Percentiles rank a stretch among this genome's conserved stretches.
phyloP scores from a whole-genome alignment of 2,797 vertebrate species.

The Choloepus didactylus region DNA sequence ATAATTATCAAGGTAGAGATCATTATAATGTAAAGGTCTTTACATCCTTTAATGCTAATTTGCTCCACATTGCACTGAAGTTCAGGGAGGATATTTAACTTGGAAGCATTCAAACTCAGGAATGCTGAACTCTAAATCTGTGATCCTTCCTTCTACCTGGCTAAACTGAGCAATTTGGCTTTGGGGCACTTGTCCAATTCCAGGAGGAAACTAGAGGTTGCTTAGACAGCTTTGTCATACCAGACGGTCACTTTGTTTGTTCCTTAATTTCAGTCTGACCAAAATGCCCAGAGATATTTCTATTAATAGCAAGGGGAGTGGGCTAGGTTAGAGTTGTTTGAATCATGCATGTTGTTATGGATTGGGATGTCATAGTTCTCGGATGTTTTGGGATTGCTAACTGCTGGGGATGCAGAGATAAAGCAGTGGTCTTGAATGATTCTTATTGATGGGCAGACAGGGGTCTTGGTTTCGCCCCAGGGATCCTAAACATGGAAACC shows the following conservation, averaged over 20 bases:
- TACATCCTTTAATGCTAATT: background rate
- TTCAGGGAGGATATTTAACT: background rate
- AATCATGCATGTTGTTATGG: accelerated
- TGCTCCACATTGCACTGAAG: background rate
- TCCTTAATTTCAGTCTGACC: accelerated
- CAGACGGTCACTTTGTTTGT: accelerated
- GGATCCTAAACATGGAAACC: background rate
- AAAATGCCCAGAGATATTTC: background rate
- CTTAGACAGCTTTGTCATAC: background rate
- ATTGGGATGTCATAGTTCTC: background rate
- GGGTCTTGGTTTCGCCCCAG: accelerated
- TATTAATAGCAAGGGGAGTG: accelerated
- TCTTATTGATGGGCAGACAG: background rate
- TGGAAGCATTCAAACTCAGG: background rate
- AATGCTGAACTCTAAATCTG: background rate
- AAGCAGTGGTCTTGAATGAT: background rate
- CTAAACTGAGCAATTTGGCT: background rate
- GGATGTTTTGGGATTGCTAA: accelerated
- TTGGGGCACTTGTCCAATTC: background rate
- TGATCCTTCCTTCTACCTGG: background rate
- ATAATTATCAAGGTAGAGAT: background rate
- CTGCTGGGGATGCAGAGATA: background rate
- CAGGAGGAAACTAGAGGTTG: background rate
- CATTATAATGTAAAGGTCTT: background rate
- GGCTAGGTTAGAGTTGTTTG: accelerated